These are phyloP conservation scores for Littorina saxatilis DNA, from an alignment of 1,140 invertebrate genomes.

Conservation along the genomic window DNA sequence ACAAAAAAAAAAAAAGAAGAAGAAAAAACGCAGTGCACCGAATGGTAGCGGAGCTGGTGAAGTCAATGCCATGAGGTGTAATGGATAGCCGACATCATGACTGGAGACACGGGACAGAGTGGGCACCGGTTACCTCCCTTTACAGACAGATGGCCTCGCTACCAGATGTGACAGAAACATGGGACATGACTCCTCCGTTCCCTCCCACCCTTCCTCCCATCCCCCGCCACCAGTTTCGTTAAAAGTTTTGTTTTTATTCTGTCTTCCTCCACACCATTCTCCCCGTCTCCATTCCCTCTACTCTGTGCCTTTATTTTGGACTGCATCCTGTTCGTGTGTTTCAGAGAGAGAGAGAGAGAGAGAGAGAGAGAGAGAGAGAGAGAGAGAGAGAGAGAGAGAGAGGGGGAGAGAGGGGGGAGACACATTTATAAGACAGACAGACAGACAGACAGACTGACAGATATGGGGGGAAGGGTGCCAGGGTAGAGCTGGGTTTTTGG, in stretches of 20 bases:
- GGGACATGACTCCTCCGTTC: too few species aligned
- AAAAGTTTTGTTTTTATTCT: too few species aligned
- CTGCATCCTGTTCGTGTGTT: not conserved
- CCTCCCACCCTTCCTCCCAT: not conserved
- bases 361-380: not conserved
- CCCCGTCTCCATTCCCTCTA: not conserved
- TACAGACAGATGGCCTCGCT: conserved; percentile 7
- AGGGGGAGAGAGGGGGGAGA: conserved; percentile 14
- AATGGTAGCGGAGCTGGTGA: too few species aligned
- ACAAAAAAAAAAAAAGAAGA: too few species aligned
- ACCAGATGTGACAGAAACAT: too few species aligned
- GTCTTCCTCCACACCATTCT: not conserved
- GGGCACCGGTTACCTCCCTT: conserved; percentile 8
- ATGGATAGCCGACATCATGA: not conserved
- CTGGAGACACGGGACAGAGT: conserved; percentile 14
- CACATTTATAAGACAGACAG: too few species aligned
- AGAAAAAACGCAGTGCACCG: too few species aligned
- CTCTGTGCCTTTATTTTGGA: not conserved
- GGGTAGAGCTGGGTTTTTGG: too few species aligned
- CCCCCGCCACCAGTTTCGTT: not conserved
- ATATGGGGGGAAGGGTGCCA: too few species aligned
- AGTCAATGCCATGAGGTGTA: not conserved
- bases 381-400: conserved; percentile 8
- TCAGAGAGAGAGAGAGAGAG: not conserved
- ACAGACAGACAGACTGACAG: not conserved